A percentile compares a stretch with the other conserved stretches of the same genome.
These are phyloP conservation scores for Delia radicum DNA, from an alignment of 1,140 invertebrate genomes.

Conservation along the genomic window DNA sequence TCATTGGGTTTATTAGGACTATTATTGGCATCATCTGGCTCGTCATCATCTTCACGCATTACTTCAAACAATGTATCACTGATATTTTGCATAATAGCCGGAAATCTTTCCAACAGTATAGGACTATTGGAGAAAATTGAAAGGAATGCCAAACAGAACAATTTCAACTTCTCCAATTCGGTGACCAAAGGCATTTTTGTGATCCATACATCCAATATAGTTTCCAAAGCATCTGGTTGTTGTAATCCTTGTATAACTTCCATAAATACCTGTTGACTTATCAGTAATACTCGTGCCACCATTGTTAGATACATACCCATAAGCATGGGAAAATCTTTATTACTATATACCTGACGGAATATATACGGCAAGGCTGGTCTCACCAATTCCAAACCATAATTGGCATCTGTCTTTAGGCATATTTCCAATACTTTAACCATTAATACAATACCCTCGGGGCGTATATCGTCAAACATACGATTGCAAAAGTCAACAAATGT, in stretches of 20 bases:
- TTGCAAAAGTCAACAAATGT: conserved; percentile 68
- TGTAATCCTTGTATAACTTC: conserved; percentile 63
- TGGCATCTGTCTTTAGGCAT: conserved; percentile 66
- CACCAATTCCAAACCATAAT: conserved; percentile 65
- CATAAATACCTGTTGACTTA: conserved; percentile 71
- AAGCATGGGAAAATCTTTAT: conserved; percentile 70
- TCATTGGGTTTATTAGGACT: conserved; percentile 7
- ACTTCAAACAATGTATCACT: conserved; percentile 87
- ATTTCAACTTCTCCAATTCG: conserved; percentile 77
- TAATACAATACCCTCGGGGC: conserved; percentile 74
- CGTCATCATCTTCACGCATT: conserved; percentile 62
- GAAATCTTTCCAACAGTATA: conserved; percentile 72
- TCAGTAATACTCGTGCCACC: conserved; percentile 73
- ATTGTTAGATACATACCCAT: conserved; percentile 77
- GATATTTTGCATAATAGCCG: conserved; percentile 73
- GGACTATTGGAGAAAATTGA: conserved; percentile 71
- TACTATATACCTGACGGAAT: conserved; percentile 65
- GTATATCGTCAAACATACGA: conserved; percentile 74
- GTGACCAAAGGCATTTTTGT: conserved; percentile 75
- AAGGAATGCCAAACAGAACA: conserved; percentile 79
- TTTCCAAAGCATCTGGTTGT: conserved; percentile 64
- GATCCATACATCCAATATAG: conserved; percentile 77
- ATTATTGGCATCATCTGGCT: conserved; percentile 48
- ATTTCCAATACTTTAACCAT: conserved; percentile 74
- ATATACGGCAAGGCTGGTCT: conserved; percentile 67